A percentile compares a stretch with the other conserved stretches of the same genome.
Evolutionary conservation across 1,140 invertebrate genomes (phyloP).

Genomic region (Vollenhovia emeryi): DNA sequence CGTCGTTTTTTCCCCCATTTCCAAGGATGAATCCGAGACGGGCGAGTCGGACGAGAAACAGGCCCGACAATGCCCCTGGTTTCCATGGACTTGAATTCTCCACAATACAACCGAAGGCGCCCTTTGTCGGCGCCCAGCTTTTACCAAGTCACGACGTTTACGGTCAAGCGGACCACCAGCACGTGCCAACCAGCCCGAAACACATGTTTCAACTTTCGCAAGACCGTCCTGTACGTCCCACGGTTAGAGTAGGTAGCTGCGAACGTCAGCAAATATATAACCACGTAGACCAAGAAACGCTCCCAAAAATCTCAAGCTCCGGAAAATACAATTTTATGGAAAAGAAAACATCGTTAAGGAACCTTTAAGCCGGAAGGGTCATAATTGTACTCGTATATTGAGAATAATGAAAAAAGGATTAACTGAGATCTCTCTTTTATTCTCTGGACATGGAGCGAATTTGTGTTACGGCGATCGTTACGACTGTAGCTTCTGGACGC

Average conservation of each 20-base stretch:
- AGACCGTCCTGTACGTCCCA: constrained; percentile 50
- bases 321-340: neutral
- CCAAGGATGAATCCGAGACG: constrained; percentile 70
- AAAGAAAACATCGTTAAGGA: neutral
- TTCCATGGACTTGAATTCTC: constrained; percentile 68
- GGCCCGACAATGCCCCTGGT: constrained; percentile 77
- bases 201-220: constrained; percentile 80
- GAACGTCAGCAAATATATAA: neutral
- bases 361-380: neutral
- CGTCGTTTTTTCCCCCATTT: constrained; percentile 40
- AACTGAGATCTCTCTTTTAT: neutral
- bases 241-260: neutral
- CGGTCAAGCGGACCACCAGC: constrained; percentile 79
- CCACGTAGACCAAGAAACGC: neutral
- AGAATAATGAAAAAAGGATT: neutral
- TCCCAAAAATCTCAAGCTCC: neutral
- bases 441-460: neutral
- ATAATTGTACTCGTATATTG: too few relatives aligned
- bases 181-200: constrained; percentile 75
- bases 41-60: constrained; percentile 76
- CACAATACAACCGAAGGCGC: constrained; percentile 76
- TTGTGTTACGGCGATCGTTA: constrained; percentile 14
- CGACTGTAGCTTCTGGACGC: constrained; percentile 20
- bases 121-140: constrained; percentile 80
- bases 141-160: constrained; percentile 67